These are phyloP conservation scores for Raphicerus campestris DNA, from an alignment of 2,113 vertebrate genomes.

Conservation along the genomic window DNA sequence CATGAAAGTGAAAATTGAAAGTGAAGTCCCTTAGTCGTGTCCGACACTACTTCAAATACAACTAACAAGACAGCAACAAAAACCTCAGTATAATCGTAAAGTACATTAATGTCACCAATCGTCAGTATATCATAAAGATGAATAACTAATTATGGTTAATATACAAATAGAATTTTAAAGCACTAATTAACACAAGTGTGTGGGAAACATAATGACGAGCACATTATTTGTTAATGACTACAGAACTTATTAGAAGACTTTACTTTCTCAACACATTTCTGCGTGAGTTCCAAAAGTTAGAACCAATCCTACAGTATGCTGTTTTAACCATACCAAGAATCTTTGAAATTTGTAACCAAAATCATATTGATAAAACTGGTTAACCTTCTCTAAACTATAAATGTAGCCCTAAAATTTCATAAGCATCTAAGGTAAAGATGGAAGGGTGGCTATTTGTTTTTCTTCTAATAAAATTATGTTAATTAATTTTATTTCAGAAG, in stretches of 20 bases:
- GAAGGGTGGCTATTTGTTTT: not conserved
- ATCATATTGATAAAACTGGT: not conserved
- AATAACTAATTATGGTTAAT: not conserved
- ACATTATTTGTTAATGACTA: not conserved
- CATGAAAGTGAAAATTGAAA: too few species aligned
- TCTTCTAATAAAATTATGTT: not conserved
- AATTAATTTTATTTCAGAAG: not conserved
- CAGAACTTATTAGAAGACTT: not conserved
- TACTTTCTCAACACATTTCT: not conserved
- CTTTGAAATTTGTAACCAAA: not conserved
- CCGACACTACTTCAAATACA: too few species aligned
- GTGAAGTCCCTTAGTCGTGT: too few species aligned
- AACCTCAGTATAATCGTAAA: too few species aligned
- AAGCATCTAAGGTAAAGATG: not conserved
- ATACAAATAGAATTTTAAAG: not conserved
- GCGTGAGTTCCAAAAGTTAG: not conserved
- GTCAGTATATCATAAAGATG: not conserved
- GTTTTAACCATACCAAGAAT: not conserved
- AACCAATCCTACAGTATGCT: rapidly evolving
- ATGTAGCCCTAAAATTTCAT: not conserved
- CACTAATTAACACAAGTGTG: not conserved
- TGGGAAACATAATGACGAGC: not conserved
- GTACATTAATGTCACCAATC: too few species aligned
- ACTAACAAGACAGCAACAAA: too few species aligned
- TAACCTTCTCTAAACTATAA: not conserved